phyloP scores from a whole-genome alignment of 2,888 invertebrate genomes.

The Caradrina kadenii region DNA sequence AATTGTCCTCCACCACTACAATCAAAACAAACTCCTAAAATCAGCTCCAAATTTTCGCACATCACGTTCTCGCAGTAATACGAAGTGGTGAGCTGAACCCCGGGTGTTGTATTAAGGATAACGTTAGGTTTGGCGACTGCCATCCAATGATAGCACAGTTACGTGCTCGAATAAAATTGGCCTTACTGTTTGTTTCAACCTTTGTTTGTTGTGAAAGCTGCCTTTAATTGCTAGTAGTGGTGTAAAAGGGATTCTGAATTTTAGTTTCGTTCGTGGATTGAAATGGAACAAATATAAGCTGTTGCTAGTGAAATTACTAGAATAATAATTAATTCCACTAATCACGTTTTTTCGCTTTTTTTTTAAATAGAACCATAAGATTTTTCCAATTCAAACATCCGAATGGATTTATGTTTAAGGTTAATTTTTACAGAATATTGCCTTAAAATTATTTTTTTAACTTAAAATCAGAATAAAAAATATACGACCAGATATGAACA shows the following conservation, averaged over 20 bases:
- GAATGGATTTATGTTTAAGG: no score
- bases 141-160: constrained; percentile 59
- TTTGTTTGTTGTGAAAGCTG: constrained; percentile 25
- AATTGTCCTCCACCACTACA: no score
- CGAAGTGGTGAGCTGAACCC: constrained; percentile 35
- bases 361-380: no score
- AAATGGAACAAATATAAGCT: not conserved
- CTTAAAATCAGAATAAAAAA: no score
- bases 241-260: not conserved
- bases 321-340: no score
- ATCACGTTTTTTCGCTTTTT: no score
- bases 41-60: constrained; percentile 18
- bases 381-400: no score
- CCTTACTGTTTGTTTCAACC: constrained; percentile 46
- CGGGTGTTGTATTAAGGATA: constrained; percentile 43
- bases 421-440: no score
- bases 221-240: constrained; percentile 1
- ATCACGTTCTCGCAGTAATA: constrained; percentile 13
- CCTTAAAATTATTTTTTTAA: no score
- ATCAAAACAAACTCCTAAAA: not conserved
- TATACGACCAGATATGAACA: no score
- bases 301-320: not conserved
- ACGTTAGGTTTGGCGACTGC: constrained; percentile 53
- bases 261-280: constrained; percentile 6
- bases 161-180: constrained; percentile 50